These are phyloP conservation scores for Diabrotica balteata DNA, from an alignment of 2,888 invertebrate species.

Conservation along the genomic window DNA sequence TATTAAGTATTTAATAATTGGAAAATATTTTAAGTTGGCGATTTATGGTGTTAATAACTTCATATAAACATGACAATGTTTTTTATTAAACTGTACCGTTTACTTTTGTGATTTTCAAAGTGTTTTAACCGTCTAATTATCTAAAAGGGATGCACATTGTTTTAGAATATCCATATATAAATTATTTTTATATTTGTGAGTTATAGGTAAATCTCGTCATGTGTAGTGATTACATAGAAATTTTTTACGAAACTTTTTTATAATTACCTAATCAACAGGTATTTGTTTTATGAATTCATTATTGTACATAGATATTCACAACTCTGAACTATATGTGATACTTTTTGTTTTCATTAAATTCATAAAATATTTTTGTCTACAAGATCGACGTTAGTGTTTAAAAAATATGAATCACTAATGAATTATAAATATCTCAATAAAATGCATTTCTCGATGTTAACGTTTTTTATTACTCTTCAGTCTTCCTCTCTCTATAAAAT, in stretches of 20 bases:
- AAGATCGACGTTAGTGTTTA: conserved; percentile 46
- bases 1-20: too few species aligned
- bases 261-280: conserved; percentile 16
- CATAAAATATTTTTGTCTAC: conserved; percentile 47
- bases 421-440: conserved; percentile 41
- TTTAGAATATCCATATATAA: conserved; percentile 28
- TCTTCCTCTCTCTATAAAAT: too few species aligned
- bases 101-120: not conserved
- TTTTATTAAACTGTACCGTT: not conserved
- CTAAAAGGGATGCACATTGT: not conserved
- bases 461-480: too few species aligned
- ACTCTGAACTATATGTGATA: conserved; percentile 52
- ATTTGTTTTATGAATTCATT: conserved; percentile 15
- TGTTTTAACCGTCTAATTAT: too few species aligned
- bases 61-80: too few species aligned
- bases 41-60: too few species aligned
- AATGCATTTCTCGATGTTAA: conserved; percentile 32
- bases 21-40: too few species aligned
- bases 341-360: conserved; percentile 47
- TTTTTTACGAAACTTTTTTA: conserved; percentile 36
- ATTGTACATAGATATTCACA: conserved; percentile 39
- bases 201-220: conserved; percentile 31
- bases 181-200: conserved; percentile 40
- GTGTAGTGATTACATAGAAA: conserved; percentile 30
- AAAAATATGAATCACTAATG: conserved; percentile 44